These are phyloP conservation scores for Acanthoscelides obtectus DNA, from an alignment of 2,888 invertebrate species.

Conservation along the genomic window DNA sequence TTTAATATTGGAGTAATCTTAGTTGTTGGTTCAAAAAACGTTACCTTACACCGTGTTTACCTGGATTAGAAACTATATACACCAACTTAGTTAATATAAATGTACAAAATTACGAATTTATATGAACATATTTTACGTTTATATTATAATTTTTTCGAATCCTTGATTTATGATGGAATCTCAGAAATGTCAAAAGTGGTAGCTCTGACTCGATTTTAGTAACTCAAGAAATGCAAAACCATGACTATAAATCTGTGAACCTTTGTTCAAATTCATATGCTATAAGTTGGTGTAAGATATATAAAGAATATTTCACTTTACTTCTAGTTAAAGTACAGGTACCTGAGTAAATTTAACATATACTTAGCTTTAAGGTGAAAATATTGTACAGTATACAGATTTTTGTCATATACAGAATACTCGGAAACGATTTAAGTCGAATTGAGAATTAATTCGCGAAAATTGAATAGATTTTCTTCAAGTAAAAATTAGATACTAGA, in stretches of 20 bases:
- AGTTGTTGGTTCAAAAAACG: too few species aligned
- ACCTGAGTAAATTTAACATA: neutral
- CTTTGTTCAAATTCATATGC: neutral
- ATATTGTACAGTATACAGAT: neutral
- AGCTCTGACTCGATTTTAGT: neutral
- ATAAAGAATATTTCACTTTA: neutral
- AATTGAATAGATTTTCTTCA: neutral
- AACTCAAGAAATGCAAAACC: neutral
- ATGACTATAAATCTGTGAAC: neutral
- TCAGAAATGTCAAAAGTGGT: neutral
- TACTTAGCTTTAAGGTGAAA: neutral
- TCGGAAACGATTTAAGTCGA: too few species aligned
- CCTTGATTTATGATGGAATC: neutral
- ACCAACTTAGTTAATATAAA: neutral
- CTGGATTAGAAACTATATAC: neutral
- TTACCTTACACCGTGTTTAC: too few species aligned
- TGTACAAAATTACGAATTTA: neutral
- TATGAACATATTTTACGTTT: neutral
- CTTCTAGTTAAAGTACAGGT: neutral
- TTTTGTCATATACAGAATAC: neutral
- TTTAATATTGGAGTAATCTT: too few species aligned
- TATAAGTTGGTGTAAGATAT: neutral
- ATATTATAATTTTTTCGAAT: neutral
- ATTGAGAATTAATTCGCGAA: too few species aligned
- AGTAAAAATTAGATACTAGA: neutral